Evolutionary conservation across 2,888 invertebrate genomes (phyloP), one percentile per base, ranked within the genome.

Genomic region (Nephrocerus scutellatus): DNA sequence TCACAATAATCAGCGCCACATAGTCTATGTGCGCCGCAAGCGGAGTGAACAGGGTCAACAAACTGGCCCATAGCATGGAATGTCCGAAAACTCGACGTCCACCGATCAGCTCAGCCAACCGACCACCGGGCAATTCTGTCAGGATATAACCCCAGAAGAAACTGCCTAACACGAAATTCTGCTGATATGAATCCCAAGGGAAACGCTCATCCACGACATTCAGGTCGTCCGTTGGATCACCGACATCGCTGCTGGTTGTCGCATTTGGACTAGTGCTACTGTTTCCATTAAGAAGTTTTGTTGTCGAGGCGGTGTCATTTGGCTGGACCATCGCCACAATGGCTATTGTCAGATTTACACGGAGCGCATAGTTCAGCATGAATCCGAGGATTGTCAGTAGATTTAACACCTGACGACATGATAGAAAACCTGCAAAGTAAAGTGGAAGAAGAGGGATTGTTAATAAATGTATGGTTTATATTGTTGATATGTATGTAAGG

Each of bases 101-200:
- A 6, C 91, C 92, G 49, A 88, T 75, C 36, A 84, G 63, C 60
- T 88, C 89, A 15, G 90, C 85, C 52, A 91, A 72, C 51, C 86
- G 75, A 36, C 91, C 91, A 14, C 90, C 91, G 3, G 90, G 91
- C 46, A 91, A 69, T 68, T 91, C 91, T 46, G 90, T 90, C 43
- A 88, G 74, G 30, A 91, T 79, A 67, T 92, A 91, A 9, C 91
- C 91, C 84, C 88, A 91, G 74, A 87, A 92, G 75, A 92, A 92
- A 55, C 83, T 81, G 25, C 89, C 88, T 18, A 89, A 72, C 28
- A 91, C 77, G 43, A 82, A 74, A 56, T 90, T 90, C 60, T 83
- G 83, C 56, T 84, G 77, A 53, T 82, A 77, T 41, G 79, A 77
- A 61, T 83, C 77, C 90, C 90, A 91, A 15, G 76, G 63, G 68